Conservation (phyloP, 2,888 invertebrate genomes). For the Urechis unicinctus region DNA sequence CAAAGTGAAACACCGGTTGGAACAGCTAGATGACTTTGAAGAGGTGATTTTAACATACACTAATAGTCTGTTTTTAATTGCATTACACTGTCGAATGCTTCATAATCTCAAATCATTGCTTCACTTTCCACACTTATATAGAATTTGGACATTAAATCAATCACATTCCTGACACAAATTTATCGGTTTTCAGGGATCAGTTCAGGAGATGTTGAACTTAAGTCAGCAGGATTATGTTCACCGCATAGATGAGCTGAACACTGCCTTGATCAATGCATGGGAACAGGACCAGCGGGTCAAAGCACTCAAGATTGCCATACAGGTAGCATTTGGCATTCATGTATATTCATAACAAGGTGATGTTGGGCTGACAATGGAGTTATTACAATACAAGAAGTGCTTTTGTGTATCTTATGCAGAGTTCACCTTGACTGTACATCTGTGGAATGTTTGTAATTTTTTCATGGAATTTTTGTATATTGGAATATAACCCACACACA, state of each 20-base stretch:
- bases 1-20: slow-evolving; percentile 71
- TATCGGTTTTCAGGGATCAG: slow-evolving; percentile 53
- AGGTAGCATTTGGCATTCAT: too few relatives aligned
- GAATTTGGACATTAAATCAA: background rate
- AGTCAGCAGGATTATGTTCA: slow-evolving; percentile 87
- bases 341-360: too few relatives aligned
- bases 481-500: too few relatives aligned
- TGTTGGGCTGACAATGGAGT: too few relatives aligned
- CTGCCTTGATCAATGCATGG: slow-evolving; percentile 87
- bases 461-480: too few relatives aligned
- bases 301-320: slow-evolving; percentile 92
- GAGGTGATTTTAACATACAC: slow-evolving; percentile 64
- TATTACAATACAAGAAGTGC: too few relatives aligned
- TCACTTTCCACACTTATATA: background rate
- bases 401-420: too few relatives aligned
- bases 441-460: too few relatives aligned
- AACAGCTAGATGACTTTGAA: slow-evolving; percentile 91
- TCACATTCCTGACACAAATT: background rate
- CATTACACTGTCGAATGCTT: background rate
- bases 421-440: too few relatives aligned
- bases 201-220: slow-evolving; percentile 79
- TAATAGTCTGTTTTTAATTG: too few relatives aligned
- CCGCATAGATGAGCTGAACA: slow-evolving; percentile 83
- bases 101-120: background rate
- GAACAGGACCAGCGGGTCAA: slow-evolving; percentile 81